Conservation (phyloP, 2,113 vertebrate species). For the Brachyhypopomus gauderio region DNA sequence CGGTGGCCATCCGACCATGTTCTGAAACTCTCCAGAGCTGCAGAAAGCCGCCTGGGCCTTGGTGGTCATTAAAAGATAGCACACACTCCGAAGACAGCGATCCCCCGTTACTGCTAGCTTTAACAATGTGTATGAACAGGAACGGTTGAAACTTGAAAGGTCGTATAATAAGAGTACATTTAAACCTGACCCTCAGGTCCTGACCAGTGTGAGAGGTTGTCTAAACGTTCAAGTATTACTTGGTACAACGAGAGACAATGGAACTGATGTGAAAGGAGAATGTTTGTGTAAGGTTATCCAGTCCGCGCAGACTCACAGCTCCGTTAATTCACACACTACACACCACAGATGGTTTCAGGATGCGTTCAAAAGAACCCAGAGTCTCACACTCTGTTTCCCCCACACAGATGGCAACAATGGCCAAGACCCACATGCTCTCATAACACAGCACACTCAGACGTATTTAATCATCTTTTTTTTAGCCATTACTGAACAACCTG, state of each 20-base stretch:
- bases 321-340: background rate
- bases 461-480: background rate
- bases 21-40: background rate
- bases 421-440: background rate
- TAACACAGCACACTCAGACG: background rate
- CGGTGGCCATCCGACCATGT: background rate
- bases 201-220: background rate
- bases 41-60: background rate
- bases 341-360: slow-evolving; percentile 13
- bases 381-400: background rate
- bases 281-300: background rate
- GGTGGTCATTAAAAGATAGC: background rate
- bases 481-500: background rate
- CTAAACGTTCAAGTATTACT: background rate
- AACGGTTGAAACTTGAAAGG: background rate
- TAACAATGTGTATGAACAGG: background rate
- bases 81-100: background rate
- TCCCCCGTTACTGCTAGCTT: background rate
- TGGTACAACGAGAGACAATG: background rate
- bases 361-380: background rate
- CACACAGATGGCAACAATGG: slow-evolving; percentile 19
- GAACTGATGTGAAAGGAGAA: background rate
- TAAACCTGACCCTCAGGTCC: background rate
- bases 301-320: background rate
- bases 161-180: background rate